These are phyloP conservation scores for Paramuricea clavata DNA, from an alignment of 92 coral and sea anemone species.

Conservation along the genomic window DNA sequence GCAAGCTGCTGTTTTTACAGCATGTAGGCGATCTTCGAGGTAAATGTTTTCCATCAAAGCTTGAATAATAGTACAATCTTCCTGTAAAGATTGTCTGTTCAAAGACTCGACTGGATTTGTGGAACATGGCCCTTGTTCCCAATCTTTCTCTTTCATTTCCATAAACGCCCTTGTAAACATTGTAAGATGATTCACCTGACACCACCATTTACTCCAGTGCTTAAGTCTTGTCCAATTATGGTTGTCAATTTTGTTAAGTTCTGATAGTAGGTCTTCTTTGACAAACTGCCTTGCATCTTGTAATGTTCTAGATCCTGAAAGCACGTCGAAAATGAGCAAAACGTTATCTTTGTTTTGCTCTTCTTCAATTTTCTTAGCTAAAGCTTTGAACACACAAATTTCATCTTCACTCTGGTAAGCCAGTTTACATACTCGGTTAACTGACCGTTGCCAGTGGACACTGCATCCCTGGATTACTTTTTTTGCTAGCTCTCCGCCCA, in stretches of 20 bases:
- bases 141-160: conserved; percentile 62
- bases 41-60: no score
- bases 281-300: conserved; percentile 43
- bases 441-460: conserved; percentile 73
- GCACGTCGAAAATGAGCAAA: conserved; percentile 49
- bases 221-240: conserved; percentile 52
- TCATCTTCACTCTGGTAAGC: conserved; percentile 52
- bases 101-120: conserved; percentile 66
- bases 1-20: no score
- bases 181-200: conserved; percentile 54
- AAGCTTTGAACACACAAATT: conserved; percentile 37
- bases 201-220: conserved; percentile 65
- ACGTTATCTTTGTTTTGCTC: conserved; percentile 43
- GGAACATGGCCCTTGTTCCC: conserved; percentile 62
- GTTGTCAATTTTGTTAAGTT: conserved; percentile 5
- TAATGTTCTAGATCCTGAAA: conserved; percentile 40
- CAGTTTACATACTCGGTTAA: conserved; percentile 66
- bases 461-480: conserved; percentile 67
- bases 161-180: conserved; percentile 65
- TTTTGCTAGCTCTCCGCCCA: conserved; percentile 56
- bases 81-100: no score
- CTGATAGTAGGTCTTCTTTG: conserved; percentile 29
- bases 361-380: conserved; percentile 56
- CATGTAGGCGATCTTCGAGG: no score
- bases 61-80: no score